phyloP scores from a whole-genome alignment of 1,140 invertebrate genomes.

The Macrosteles quadrilineatus region DNA sequence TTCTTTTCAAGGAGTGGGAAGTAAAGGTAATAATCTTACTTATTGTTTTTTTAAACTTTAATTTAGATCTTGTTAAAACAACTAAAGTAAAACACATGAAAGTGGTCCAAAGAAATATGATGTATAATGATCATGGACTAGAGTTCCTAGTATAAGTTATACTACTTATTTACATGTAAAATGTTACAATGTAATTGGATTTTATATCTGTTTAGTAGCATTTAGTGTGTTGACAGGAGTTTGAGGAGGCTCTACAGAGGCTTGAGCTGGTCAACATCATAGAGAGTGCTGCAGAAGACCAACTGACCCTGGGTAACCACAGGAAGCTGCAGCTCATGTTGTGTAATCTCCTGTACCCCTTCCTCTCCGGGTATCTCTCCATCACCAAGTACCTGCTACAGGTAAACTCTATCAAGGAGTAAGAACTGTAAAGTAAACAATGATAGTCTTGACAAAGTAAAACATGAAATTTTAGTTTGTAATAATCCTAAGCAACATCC shows the following conservation, averaged over 20 bases:
- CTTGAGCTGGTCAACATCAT: slow-evolving; percentile 53
- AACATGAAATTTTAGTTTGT: too few species aligned
- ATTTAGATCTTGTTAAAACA: too few species aligned
- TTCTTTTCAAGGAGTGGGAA: slow-evolving; percentile 31
- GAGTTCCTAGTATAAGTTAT: too few species aligned
- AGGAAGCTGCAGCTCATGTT: slow-evolving; percentile 52
- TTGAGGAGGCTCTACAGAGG: slow-evolving; percentile 51
- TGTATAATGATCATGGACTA: too few species aligned
- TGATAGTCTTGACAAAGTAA: too few species aligned
- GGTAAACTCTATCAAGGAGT: too few species aligned
- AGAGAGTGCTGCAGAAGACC: slow-evolving; percentile 36
- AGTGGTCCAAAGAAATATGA: too few species aligned
- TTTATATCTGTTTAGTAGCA: slow-evolving; percentile 38
- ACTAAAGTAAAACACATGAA: too few species aligned
- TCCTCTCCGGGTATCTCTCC: slow-evolving; percentile 51
- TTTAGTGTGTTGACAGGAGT: slow-evolving; percentile 51
- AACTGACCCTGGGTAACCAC: slow-evolving; percentile 49
- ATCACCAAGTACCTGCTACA: slow-evolving; percentile 49
- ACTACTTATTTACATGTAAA: too few species aligned
- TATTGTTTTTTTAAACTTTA: too few species aligned
- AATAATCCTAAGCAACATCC: slow-evolving; percentile 48
- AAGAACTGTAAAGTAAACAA: too few species aligned
- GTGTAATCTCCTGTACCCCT: slow-evolving; percentile 54
- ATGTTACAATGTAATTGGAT: slow-evolving; percentile 4
- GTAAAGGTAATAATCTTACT: slow-evolving; percentile 26